Conservation (phyloP, 2,888 invertebrate genomes). For the Carterocephalus palaemon region DNA sequence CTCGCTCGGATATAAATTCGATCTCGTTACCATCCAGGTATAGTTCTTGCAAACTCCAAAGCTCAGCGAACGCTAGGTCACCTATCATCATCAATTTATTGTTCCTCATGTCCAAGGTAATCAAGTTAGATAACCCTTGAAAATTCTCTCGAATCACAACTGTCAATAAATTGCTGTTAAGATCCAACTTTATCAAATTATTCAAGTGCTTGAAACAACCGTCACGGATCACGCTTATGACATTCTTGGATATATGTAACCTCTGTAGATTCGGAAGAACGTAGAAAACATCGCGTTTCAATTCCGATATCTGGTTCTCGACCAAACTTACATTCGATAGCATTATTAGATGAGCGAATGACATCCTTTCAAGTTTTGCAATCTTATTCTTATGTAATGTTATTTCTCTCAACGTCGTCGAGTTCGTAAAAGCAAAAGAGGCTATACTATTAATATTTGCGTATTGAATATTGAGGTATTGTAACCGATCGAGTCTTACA, state of each 20-base stretch:
- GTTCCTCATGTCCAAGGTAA: conserved; percentile 84
- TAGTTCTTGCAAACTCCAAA: conserved; percentile 85
- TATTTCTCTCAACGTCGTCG: conserved; percentile 83
- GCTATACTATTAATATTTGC: conserved; percentile 85
- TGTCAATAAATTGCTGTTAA: conserved; percentile 86
- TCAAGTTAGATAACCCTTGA: conserved; percentile 85
- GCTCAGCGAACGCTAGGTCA: conserved; percentile 88
- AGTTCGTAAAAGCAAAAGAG: conserved; percentile 86
- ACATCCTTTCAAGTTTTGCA: conserved; percentile 81
- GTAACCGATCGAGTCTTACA: conserved; percentile 82
- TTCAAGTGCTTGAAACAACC: conserved; percentile 87
- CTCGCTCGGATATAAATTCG: conserved; percentile 86
- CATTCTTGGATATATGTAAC: conserved; percentile 90
- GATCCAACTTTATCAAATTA: conserved; percentile 87
- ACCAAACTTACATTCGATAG: conserved; percentile 84
- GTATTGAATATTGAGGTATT: conserved; percentile 84
- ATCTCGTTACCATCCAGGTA: conserved; percentile 85
- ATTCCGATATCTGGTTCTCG: conserved; percentile 86
- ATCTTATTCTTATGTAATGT: conserved; percentile 86
- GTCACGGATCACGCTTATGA: conserved; percentile 89
- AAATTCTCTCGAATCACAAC: conserved; percentile 88
- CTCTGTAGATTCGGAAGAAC: conserved; percentile 85
- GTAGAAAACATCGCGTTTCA: conserved; percentile 86
- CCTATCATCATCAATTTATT: conserved; percentile 89
- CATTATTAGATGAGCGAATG: conserved; percentile 86